phyloP scores from a whole-genome alignment of 2,888 invertebrate genomes.

The Sicus ferrugineus region DNA sequence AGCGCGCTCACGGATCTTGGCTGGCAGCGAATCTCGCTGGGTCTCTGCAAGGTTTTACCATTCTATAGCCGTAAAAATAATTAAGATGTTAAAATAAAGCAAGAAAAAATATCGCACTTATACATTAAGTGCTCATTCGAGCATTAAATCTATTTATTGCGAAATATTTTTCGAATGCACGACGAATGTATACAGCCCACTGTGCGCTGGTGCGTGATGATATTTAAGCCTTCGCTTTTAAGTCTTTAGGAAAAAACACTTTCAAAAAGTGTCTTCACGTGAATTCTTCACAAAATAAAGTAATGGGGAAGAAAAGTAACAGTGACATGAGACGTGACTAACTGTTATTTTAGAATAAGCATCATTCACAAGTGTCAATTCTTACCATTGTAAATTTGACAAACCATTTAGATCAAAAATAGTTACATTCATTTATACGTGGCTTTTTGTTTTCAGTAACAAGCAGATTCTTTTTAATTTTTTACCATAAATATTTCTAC shows the following conservation, averaged over 20 bases:
- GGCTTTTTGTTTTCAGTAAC: too few relatives aligned
- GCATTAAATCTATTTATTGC: constrained; percentile 12
- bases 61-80: constrained; percentile 4
- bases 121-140: background rate
- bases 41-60: constrained; percentile 8
- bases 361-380: background rate
- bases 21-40: background rate
- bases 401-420: too few relatives aligned
- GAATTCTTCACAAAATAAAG: too few relatives aligned
- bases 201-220: constrained; percentile 3
- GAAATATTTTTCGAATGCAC: background rate
- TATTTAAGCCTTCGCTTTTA: background rate
- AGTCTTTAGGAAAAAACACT: background rate
- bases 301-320: too few relatives aligned
- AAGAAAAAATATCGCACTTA: background rate
- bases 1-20: constrained; percentile 12
- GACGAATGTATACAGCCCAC: background rate
- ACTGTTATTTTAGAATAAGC: background rate
- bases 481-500: too few relatives aligned
- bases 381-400: too few relatives aligned
- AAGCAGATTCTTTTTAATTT: too few relatives aligned
- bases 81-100: constrained; percentile 13
- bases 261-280: background rate
- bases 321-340: background rate
- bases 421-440: too few relatives aligned